A percentile compares a stretch with the other conserved stretches of the same genome.
These are phyloP conservation scores for Limonius californicus DNA, from an alignment of 1,140 invertebrate genomes.

Conservation along the genomic window DNA sequence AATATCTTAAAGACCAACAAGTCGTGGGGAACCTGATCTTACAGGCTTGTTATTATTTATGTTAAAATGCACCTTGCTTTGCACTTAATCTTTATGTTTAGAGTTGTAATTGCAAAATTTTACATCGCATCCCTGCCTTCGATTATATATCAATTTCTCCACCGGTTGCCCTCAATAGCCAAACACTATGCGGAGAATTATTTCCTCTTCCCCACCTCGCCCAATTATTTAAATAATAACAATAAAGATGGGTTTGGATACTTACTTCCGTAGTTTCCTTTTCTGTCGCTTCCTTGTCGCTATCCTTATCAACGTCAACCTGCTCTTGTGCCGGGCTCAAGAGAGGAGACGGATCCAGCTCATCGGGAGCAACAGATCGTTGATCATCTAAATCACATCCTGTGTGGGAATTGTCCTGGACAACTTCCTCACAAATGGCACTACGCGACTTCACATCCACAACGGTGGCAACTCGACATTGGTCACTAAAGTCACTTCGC, in stretches of 20 bases:
- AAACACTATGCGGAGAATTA: not conserved
- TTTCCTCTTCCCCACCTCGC: not conserved
- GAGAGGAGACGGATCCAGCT: constrained; percentile 25
- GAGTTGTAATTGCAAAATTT: too few species aligned
- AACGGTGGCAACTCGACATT: constrained; percentile 35
- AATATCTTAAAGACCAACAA: too few species aligned
- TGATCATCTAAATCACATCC: not conserved
- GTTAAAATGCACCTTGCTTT: not conserved
- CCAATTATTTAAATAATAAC: too few species aligned
- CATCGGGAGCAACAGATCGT: not conserved
- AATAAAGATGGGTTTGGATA: not conserved
- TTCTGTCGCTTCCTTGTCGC: not conserved
- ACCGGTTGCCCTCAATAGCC: not conserved
- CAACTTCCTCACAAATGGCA: not conserved
- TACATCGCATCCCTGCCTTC: too few species aligned
- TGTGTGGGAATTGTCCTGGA: constrained; percentile 2
- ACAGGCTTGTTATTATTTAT: not conserved
- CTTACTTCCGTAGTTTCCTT: constrained; percentile 1
- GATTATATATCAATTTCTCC: not conserved
- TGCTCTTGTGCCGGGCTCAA: constrained; percentile 34
- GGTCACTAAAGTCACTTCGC: not conserved
- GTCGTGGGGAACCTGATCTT: not conserved
- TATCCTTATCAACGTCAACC: constrained; percentile 28
- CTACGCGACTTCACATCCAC: constrained; percentile 29
- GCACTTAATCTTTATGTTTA: not conserved